Percentiles rank a stretch among this genome's conserved stretches.
These are phyloP conservation scores for Aproaerema taeniolella DNA, from an alignment of 2,888 invertebrate species.

Conservation along the genomic window DNA sequence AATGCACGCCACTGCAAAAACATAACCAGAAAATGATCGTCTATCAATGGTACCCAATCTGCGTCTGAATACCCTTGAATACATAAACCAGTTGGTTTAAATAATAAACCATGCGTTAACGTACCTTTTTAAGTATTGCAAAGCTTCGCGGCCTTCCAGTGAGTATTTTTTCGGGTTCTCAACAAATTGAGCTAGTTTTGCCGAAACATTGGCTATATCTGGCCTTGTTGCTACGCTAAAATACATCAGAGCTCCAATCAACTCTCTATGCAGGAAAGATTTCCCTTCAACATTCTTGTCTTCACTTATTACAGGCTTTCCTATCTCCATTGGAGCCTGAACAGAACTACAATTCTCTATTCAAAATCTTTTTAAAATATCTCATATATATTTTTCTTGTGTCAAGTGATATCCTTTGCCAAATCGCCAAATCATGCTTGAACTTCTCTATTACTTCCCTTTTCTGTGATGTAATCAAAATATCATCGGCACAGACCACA, in stretches of 20 bases:
- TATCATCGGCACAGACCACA: too few relatives aligned
- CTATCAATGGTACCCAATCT: constrained; percentile 20
- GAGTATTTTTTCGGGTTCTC: constrained; percentile 11
- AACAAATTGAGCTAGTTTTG: constrained; percentile 20
- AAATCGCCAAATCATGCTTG: too few relatives aligned
- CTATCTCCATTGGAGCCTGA: not conserved
- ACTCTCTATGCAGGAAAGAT: not conserved
- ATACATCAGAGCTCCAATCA: constrained; percentile 2
- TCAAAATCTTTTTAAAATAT: not conserved
- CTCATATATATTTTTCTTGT: not conserved
- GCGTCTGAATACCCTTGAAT: constrained; percentile 16
- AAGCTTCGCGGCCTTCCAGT: constrained; percentile 18
- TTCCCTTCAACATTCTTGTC: not conserved
- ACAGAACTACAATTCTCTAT: constrained; percentile 1
- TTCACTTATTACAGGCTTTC: not conserved
- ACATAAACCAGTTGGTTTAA: constrained; percentile 4
- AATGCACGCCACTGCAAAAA: too few relatives aligned
- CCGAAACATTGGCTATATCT: constrained; percentile 4
- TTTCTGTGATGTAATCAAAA: too few relatives aligned
- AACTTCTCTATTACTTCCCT: too few relatives aligned
- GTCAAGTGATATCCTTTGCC: not conserved
- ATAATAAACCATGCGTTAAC: constrained; percentile 14
- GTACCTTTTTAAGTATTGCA: constrained; percentile 19
- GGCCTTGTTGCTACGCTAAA: not conserved
- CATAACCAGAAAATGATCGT: constrained; percentile 22